Base-by-base conservation (phyloP, 1,140 invertebrate species). In the Macrobrachium rosenbergii region DNA sequence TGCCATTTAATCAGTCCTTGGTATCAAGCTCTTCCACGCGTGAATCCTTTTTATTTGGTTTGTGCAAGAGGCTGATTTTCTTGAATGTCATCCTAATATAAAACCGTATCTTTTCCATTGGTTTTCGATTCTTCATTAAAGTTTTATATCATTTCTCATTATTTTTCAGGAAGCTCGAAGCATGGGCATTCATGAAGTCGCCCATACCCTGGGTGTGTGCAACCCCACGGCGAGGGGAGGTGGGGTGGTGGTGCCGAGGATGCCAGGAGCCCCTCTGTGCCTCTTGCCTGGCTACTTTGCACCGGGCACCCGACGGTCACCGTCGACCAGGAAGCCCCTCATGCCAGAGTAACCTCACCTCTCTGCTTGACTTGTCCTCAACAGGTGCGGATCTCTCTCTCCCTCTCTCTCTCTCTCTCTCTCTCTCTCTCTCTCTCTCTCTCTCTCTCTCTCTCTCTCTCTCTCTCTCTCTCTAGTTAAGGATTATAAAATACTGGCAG, bases 191-290 rank as follows among this genome's bases (percentile, higher is more conserved):
- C 80, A 80, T 8, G 86, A 88, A 73, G 86, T 88, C 12, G 80
- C 86, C 43, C 86, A 83, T 72, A 88, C 86, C 16, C 77, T 89
- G 5, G n/a, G 76, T 83, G 10, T 89, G 88, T 67, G 62, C 88
- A 7, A 82, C 63, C 12, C 88, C 87, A 58, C 79, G 83, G 5
- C 69, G 80, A 45, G 89, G 87, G 14, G 89, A 89, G 52, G 80
- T 90, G 1, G 80, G 88, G 0, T 83, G 88, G 84, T 90, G 88
- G 80, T 90, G 89, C 64, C 87, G 88, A n/a, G 82, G 52, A 16
- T 90, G 89, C 59, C 67, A 87, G 14, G 77, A 82, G 64, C 88
- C 89, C 2, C 62, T 87, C 5, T 90, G 89, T 72, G 69, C 87
- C 43, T 52, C 78, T 5, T 90, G 89, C 63, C 82, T 86, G 16